Base-by-base conservation (phyloP, 2,888 invertebrate genomes). In the Perdita meconis region DNA sequence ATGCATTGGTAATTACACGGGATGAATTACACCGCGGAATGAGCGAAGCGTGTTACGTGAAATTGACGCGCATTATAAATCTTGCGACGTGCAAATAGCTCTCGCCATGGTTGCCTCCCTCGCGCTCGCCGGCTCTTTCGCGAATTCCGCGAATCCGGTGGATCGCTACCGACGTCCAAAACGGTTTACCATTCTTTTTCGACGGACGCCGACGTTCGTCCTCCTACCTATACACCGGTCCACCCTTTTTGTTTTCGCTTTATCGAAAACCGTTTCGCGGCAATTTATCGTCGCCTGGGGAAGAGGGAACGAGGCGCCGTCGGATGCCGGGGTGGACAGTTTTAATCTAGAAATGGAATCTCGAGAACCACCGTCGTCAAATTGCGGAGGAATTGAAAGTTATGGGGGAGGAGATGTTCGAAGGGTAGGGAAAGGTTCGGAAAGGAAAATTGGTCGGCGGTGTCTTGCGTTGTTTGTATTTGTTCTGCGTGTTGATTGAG, bases 21-120 rank as follows among this genome's bases (percentile, higher is more conserved):
- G 86, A 89, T 89, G 89, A 89, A 89, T 89, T 87, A 89, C 87
- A 86, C 83, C 86, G 87, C 82, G 86, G 86, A 89, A 90, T 89
- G 89, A 89, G 87, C 89, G 87, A 87, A 85, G 85, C 89, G 86
- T 88, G 90, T 90, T 89, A 89, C 88, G 87, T 87, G 89, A 89
- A 90, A 90, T 90, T 90, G 89, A 87, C 87, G 88, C 85, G 83
- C 82, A 89, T 90, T 89, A 89, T 90, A 89, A 89, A 90, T 89
- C 87, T 87, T 85, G 81, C 86, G 87, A 87, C 87, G 89, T 84
- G 86, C 87, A 88, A 89, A 90, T 88, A 87, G 86, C 84, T 74
- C 42, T 50, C 10, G 8, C 65, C n/a, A n/a, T n/a, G n/a, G n/a
- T n/a, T n/a, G 53, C 61, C 65, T 70, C 53, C 53, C 56, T 24